Conservation (phyloP, 2,113 vertebrate species). For the Lepus europaeus region DNA sequence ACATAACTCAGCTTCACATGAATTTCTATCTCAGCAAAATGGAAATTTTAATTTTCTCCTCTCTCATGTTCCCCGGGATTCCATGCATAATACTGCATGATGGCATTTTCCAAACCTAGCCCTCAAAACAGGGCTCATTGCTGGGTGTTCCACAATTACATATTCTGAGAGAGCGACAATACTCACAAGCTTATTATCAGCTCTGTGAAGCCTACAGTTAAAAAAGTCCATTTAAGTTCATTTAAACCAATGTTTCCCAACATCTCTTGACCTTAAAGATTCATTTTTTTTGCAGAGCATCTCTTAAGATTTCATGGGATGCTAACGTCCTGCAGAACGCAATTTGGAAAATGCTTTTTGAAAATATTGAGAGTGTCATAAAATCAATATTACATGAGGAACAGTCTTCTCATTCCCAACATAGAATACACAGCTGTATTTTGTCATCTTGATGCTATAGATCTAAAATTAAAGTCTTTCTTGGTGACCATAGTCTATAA, state of each 20-base stretch:
- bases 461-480: conserved; percentile 36
- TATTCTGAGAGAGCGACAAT: not conserved
- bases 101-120: not conserved
- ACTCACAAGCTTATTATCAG: not conserved
- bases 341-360: not conserved
- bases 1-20: not conserved
- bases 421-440: not conserved
- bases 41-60: conserved; percentile 15
- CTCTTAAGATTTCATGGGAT: not conserved
- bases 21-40: not conserved
- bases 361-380: not conserved
- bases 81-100: not conserved
- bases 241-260: not conserved
- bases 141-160: not conserved
- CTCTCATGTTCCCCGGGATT: not conserved
- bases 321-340: not conserved
- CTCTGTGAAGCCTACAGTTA: not conserved
- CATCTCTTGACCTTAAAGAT: not conserved
- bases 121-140: not conserved
- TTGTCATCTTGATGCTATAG: not conserved
- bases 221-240: not conserved
- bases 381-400: not conserved
- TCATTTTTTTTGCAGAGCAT: not conserved
- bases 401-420: not conserved
- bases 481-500: not conserved